These are phyloP conservation scores for Diarsia mendica DNA, from an alignment of 2,888 invertebrate genomes.

Conservation along the genomic window DNA sequence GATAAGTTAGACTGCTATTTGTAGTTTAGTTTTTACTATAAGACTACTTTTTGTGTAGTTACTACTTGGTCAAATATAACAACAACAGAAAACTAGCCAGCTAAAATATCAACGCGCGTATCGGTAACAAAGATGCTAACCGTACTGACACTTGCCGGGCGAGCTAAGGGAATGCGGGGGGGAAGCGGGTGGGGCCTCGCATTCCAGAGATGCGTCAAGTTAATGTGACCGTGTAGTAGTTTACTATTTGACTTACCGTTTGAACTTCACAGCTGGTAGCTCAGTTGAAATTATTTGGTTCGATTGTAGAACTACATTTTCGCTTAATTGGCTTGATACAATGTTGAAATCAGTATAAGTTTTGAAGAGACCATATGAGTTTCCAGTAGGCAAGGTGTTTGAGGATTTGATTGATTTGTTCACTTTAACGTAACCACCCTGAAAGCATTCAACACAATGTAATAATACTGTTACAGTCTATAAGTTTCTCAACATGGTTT, in stretches of 20 bases:
- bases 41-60: too few relatives aligned
- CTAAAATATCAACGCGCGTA: too few relatives aligned
- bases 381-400: constrained; percentile 93
- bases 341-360: constrained; percentile 94
- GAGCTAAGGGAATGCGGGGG: too few relatives aligned
- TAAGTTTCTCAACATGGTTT: constrained; percentile 24
- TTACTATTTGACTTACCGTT: constrained; percentile 71
- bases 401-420: constrained; percentile 93
- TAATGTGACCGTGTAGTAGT: too few relatives aligned
- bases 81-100: too few relatives aligned
- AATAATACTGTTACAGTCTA: neutral
- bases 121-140: too few relatives aligned
- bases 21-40: too few relatives aligned
- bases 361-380: constrained; percentile 93
- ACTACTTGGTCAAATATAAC: too few relatives aligned
- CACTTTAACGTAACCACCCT: constrained; percentile 92
- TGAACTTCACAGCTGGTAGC: constrained; percentile 86
- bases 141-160: too few relatives aligned
- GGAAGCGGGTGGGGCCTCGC: too few relatives aligned
- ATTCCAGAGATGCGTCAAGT: too few relatives aligned
- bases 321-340: constrained; percentile 91
- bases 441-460: constrained; percentile 61
- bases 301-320: constrained; percentile 89
- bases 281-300: constrained; percentile 89
- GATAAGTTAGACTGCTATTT: too few relatives aligned